These are phyloP conservation scores for Dynastes grantii DNA, from an alignment of 2,888 invertebrate species.

Conservation along the genomic window DNA sequence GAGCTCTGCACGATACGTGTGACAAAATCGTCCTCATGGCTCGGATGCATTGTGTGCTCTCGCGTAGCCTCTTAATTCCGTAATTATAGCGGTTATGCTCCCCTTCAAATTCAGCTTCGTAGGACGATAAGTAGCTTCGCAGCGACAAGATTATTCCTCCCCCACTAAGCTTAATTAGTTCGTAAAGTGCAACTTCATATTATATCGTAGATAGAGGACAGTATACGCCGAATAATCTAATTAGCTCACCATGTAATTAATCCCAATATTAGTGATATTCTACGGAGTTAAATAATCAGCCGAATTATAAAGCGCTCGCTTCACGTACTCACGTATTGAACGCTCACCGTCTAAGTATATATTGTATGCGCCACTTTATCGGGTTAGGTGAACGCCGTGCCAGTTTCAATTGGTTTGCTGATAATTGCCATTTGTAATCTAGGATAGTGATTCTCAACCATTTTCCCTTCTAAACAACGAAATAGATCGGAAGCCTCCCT, in stretches of 20 bases:
- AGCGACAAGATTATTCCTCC: constrained; percentile 54
- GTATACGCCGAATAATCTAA: constrained; percentile 44
- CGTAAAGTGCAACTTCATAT: constrained; percentile 51
- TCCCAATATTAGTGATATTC: constrained; percentile 40
- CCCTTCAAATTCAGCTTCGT: not conserved
- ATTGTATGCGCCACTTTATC: constrained; percentile 10
- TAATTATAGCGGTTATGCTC: constrained; percentile 56
- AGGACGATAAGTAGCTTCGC: constrained; percentile 53
- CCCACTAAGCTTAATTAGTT: constrained; percentile 48
- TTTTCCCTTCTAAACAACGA: too few relatives aligned
- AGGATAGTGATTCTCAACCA: not conserved
- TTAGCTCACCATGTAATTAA: constrained; percentile 39
- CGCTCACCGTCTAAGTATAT: not conserved
- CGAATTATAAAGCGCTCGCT: not conserved
- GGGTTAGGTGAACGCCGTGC: not conserved
- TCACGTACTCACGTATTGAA: not conserved
- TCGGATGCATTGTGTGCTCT: constrained; percentile 50
- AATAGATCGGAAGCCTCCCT: too few relatives aligned
- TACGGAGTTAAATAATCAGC: constrained; percentile 40
- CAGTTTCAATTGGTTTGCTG: not conserved
- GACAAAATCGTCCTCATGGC: constrained; percentile 22
- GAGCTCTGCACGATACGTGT: too few relatives aligned
- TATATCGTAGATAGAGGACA: constrained; percentile 39
- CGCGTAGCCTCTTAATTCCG: constrained; percentile 56
- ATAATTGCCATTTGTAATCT: not conserved